Percentiles rank a stretch among this genome's conserved stretches.
Conservation (phyloP, 2,797 vertebrate genomes). For the Smutsia gigantea region DNA sequence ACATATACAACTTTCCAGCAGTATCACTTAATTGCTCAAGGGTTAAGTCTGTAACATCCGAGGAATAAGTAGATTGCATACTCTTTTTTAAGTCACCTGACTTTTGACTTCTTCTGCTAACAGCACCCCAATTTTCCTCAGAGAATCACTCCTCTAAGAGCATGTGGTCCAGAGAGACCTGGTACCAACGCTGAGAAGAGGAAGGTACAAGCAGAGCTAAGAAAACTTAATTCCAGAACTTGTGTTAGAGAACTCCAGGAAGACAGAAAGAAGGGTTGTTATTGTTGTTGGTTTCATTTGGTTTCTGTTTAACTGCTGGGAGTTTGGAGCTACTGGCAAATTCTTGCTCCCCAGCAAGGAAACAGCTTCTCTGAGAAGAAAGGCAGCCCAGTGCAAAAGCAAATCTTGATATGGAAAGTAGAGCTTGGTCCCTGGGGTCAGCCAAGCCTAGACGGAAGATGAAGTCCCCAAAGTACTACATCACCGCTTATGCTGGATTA, state of each 20-base stretch:
- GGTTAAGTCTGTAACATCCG: background rate
- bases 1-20: background rate
- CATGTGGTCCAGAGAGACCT: background rate
- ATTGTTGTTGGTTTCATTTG: background rate
- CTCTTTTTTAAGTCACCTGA: background rate
- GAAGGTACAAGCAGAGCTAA: background rate
- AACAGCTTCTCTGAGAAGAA: background rate
- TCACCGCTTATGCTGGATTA: background rate
- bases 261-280: background rate
- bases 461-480: background rate
- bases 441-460: background rate
- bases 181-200: background rate
- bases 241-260: background rate
- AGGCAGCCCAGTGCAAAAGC: background rate
- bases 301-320: background rate
- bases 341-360: background rate
- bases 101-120: background rate
- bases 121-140: background rate
- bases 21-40: background rate
- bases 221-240: background rate
- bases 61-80: background rate
- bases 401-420: background rate
- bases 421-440: background rate
- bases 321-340: background rate
- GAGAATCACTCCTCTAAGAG: background rate